These are phyloP conservation scores for Tetramorium parvispinum DNA, from an alignment of 1,140 invertebrate genomes.

Conservation along the genomic window DNA sequence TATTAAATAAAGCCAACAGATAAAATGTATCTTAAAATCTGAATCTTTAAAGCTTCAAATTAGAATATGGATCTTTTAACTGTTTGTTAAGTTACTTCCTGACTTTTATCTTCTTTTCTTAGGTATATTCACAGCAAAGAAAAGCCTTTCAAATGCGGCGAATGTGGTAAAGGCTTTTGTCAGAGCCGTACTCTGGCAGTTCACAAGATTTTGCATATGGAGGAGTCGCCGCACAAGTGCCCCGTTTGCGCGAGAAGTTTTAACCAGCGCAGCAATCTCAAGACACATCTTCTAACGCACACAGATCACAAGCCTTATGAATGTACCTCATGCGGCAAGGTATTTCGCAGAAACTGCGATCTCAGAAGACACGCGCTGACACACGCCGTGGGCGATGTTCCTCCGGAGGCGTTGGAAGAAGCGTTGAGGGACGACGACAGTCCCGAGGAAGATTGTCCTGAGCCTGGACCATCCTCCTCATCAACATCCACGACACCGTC, in stretches of 20 bases:
- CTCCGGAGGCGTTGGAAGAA: slow-evolving; percentile 89
- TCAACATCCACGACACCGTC: slow-evolving; percentile 66
- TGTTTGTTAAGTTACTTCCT: neutral
- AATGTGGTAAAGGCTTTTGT: slow-evolving; percentile 98
- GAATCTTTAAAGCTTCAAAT: neutral
- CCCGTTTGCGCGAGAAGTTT: slow-evolving; percentile 95
- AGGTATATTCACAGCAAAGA: slow-evolving; percentile 99
- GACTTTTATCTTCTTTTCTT: slow-evolving; percentile 80
- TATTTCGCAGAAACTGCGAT: slow-evolving; percentile 94
- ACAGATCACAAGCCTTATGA: slow-evolving; percentile 98
- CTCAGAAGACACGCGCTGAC: slow-evolving; percentile 93
- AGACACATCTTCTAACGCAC: slow-evolving; percentile 97
- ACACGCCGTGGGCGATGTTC: slow-evolving; percentile 93
- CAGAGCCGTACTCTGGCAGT: slow-evolving; percentile 97
- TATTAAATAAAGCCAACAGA: neutral
- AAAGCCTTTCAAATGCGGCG: slow-evolving; percentile 98
- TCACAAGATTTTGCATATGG: slow-evolving; percentile 96
- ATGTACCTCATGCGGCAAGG: slow-evolving; percentile 95
- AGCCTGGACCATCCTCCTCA: slow-evolving; percentile 76
- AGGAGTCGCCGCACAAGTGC: slow-evolving; percentile 96
- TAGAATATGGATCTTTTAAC: neutral
- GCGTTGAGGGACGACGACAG: slow-evolving; percentile 89
- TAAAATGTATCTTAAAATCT: neutral
- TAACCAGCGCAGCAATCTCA: slow-evolving; percentile 96
- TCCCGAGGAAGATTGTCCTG: slow-evolving; percentile 83